Conservation (phyloP, 2,888 invertebrate species). For the Laspeyria flexula region DNA sequence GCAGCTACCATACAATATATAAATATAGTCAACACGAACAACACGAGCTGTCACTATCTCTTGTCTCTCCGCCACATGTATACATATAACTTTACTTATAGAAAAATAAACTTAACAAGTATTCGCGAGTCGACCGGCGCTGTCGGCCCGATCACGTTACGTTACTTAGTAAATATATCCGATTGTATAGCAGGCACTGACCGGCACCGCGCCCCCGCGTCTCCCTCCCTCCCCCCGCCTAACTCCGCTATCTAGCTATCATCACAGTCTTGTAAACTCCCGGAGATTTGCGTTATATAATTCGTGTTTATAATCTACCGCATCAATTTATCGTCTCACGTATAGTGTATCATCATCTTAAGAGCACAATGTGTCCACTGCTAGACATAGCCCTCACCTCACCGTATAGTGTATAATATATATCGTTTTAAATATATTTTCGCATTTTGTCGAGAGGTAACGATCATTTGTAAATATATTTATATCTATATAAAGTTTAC, state of each 20-base stretch:
- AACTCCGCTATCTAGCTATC: constrained; percentile 17
- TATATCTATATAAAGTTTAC: constrained; percentile 32
- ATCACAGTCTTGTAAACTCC: constrained; percentile 49
- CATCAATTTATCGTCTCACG: constrained; percentile 4
- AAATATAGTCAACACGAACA: constrained; percentile 50
- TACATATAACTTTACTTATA: constrained; percentile 42
- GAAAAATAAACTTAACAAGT: constrained; percentile 50
- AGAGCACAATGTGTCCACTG: too few relatives aligned
- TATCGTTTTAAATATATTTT: constrained; percentile 2
- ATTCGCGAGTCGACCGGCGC: constrained; percentile 12
- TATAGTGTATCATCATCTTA: too few relatives aligned
- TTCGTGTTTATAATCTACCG: constrained; percentile 29
- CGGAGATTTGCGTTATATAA: constrained; percentile 19
- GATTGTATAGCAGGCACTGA: constrained; percentile 41
- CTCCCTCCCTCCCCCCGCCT: neutral
- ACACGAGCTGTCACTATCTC: constrained; percentile 26
- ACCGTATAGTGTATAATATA: too few relatives aligned
- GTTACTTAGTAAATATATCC: constrained; percentile 30
- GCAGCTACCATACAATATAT: constrained; percentile 44
- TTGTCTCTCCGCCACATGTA: neutral
- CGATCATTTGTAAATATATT: constrained; percentile 46
- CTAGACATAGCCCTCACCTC: too few relatives aligned
- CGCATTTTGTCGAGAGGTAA: constrained; percentile 43
- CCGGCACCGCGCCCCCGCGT: constrained; percentile 18
- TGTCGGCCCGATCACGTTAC: constrained; percentile 8